Evolutionary conservation across 2,888 invertebrate genomes (phyloP).

Genomic region (Kuschelorhynchus macadamiae): DNA sequence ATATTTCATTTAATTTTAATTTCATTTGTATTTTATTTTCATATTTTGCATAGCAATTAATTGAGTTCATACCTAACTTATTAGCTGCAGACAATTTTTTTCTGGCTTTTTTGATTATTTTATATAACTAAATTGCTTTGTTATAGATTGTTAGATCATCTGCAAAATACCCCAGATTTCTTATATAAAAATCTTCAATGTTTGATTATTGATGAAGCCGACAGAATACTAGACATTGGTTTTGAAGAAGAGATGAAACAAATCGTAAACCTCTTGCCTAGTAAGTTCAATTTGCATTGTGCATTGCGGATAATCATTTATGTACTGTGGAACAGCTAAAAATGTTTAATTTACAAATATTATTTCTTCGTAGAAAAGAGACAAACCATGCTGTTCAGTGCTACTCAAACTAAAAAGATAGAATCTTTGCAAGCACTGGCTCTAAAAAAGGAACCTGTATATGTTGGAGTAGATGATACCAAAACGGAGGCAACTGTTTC

Average conservation of each 20-base stretch:
- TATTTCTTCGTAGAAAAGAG: constrained; percentile 79
- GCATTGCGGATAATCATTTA: too few relatives aligned
- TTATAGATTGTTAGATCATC: constrained; percentile 88
- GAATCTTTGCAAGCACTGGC: constrained; percentile 91
- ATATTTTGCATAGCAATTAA: too few relatives aligned
- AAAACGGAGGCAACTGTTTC: constrained; percentile 87
- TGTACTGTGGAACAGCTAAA: too few relatives aligned
- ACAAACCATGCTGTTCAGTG: constrained; percentile 98
- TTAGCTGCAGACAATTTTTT: too few relatives aligned
- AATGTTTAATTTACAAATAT: too few relatives aligned
- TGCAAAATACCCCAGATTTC: constrained; percentile 90
- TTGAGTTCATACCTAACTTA: too few relatives aligned
- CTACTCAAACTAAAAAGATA: constrained; percentile 93
- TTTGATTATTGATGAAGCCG: constrained; percentile 96
- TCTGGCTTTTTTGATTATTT: too few relatives aligned
- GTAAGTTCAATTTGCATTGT: constrained; percentile 82
- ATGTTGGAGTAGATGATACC: constrained; percentile 94
- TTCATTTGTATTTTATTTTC: too few relatives aligned
- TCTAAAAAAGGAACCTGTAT: constrained; percentile 92
- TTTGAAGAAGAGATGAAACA: constrained; percentile 98
- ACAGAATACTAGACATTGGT: constrained; percentile 96
- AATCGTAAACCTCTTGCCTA: constrained; percentile 92
- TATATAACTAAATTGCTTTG: constrained; percentile 58
- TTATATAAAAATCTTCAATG: constrained; percentile 96
- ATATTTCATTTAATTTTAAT: background rate